Evolutionary conservation across 2,113 vertebrate genomes (phyloP).

Genomic region (Elephantulus edwardii): DNA sequence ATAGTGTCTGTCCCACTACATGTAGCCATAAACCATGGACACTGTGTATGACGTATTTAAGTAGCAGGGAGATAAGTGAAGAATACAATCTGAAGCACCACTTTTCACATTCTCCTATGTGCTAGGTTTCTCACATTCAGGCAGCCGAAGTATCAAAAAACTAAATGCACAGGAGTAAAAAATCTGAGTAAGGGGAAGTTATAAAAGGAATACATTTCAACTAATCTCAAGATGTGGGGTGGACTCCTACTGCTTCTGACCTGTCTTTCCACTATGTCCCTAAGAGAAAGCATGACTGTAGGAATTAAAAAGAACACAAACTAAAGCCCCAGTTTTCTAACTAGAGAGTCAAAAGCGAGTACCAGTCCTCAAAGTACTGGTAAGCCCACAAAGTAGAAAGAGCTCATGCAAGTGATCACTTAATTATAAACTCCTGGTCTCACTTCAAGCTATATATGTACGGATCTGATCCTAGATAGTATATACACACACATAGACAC

Average conservation of each 20-base stretch:
- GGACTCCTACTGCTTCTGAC: neutral
- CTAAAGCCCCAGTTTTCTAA: slow-evolving; percentile 3
- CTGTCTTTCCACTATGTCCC: neutral
- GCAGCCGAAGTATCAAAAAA: neutral
- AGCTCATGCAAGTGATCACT: neutral
- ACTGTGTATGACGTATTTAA: neutral
- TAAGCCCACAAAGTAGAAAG: neutral
- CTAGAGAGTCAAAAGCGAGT: neutral
- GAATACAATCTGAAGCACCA: slow-evolving; percentile 1
- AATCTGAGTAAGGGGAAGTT: neutral
- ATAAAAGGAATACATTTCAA: neutral
- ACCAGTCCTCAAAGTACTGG: neutral
- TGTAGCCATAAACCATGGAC: neutral
- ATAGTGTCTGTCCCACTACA: neutral
- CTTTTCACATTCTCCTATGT: neutral
- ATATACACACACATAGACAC: fast-evolving
- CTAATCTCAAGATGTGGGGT: neutral
- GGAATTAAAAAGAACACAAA: neutral
- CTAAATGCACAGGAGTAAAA: neutral
- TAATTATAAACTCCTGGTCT: neutral
- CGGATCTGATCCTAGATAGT: neutral
- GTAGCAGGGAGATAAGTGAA: neutral
- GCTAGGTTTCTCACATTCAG: neutral
- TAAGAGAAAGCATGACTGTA: neutral
- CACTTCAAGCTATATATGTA: neutral